Conservation (phyloP, 2,888 invertebrate genomes). For the Teleiodes luculella region DNA sequence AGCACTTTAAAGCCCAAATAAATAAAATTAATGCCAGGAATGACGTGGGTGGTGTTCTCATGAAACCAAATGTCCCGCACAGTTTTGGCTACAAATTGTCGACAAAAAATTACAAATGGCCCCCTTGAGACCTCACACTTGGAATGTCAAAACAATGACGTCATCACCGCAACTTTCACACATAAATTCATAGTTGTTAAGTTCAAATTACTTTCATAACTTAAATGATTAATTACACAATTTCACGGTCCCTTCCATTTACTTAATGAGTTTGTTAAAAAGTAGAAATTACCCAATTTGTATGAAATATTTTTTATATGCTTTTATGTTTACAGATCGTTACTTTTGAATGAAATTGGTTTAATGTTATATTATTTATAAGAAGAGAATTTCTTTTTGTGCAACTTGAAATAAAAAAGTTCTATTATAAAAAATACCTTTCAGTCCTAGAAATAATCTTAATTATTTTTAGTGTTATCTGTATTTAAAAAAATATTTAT, state of each 20-base stretch:
- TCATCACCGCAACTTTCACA: conserved; percentile 35
- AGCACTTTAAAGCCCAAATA: conserved; percentile 29
- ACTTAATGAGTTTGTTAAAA: not conserved
- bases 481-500: too few species aligned
- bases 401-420: too few species aligned
- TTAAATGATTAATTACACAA: not conserved
- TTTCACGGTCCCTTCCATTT: conserved; percentile 1
- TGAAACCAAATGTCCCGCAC: conserved; percentile 52
- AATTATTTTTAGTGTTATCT: too few species aligned
- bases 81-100: conserved; percentile 72
- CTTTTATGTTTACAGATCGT: not conserved
- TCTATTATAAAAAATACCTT: too few species aligned
- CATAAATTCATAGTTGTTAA: not conserved
- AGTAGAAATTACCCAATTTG: not conserved
- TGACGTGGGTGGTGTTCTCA: conserved; percentile 52
- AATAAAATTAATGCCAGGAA: conserved; percentile 71
- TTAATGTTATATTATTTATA: not conserved
- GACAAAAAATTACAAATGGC: conserved; percentile 45
- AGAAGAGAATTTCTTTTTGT: not conserved
- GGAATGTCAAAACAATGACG: conserved; percentile 57
- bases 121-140: conserved; percentile 67
- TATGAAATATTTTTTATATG: not conserved
- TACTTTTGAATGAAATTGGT: not conserved
- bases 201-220: not conserved
- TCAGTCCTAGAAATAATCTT: too few species aligned